Evolutionary conservation across 92 coral and sea anemone species (phyloP), one percentile per base, ranked within the genome.

Genomic region (Scolanthus callimorphus): DNA sequence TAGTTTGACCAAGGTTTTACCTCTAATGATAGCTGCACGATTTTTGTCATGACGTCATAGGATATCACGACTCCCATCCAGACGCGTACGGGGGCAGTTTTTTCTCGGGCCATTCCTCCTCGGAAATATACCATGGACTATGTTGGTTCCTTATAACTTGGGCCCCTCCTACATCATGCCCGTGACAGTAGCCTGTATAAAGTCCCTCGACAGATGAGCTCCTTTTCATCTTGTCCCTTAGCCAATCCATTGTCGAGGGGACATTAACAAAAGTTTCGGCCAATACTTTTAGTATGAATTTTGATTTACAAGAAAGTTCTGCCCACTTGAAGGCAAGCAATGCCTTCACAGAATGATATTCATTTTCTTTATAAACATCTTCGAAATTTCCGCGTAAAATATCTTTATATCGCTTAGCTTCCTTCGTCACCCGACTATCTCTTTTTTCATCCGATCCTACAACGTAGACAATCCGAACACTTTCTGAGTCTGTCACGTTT

Each of bases 321-420:
- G 86, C 83, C 96, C 96, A 87, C 65, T 87, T 83, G 0, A 87
- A 71, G 24, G 82, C 96, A 21, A 83, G 29, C 13, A 87, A 75
- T 17, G 74, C 26, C 38, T 87, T 87, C 4, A 87, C 84, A 1
- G 95, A 57, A 43, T 87, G 95, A 11, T 29, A 60, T 29, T 78
- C 90, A 49, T 87, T 87, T 49, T 83, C 74, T 15, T 70, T 82
- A 59, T 83, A 87, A 22, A 60, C 51, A 41, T 87, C 96, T 19
- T 61, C 49, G 28, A 72, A 87, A 20, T 63, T 76, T 1, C 96
- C 96, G 1, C 96, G 83, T 39, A 87, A 49, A 26, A 87, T 78
- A 39, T 87, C 96, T 2, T 57, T 55, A 51, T 68, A 78, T 2
- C 60, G 46, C 12, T 63, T 61, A 0, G 86, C 80, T 48, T 87